Evolutionary conservation across 35 echinoderm and acorn worm species (phyloP).

Genomic region (Acanthaster planci): DNA sequence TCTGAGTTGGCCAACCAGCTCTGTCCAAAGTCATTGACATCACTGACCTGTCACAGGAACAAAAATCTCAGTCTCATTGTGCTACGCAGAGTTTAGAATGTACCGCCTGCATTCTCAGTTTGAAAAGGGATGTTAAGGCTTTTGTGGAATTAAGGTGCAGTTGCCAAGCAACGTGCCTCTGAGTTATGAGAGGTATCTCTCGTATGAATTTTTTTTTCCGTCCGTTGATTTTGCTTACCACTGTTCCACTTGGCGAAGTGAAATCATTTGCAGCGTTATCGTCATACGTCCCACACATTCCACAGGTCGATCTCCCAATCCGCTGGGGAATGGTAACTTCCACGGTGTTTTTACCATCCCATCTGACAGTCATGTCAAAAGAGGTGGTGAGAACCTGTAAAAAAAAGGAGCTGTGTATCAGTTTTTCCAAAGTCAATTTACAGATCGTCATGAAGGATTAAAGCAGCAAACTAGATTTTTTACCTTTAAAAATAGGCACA

Average conservation of each 20-base stretch:
- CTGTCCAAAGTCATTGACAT: slow-evolving; percentile 53
- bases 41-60: slow-evolving; percentile 3
- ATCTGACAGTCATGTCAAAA: slow-evolving; percentile 30
- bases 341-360: slow-evolving; percentile 42
- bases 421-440: too few relatives aligned
- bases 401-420: background rate
- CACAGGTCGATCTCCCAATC: slow-evolving; percentile 36
- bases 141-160: too few relatives aligned
- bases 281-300: slow-evolving; percentile 71
- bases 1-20: slow-evolving; percentile 52
- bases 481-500: too few relatives aligned
- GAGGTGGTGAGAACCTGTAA: slow-evolving; percentile 18
- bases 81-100: too few relatives aligned
- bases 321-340: slow-evolving; percentile 24
- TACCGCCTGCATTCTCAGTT: too few relatives aligned
- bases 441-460: too few relatives aligned
- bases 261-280: slow-evolving; percentile 51
- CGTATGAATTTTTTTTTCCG: too few relatives aligned
- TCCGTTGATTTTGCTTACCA: slow-evolving; percentile 47
- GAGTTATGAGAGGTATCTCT: too few relatives aligned
- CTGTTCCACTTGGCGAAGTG: slow-evolving; percentile 33
- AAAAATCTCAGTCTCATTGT: too few relatives aligned
- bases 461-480: too few relatives aligned
- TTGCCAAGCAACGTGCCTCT: too few relatives aligned
- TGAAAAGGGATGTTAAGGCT: too few relatives aligned